Base-by-base conservation (phyloP, 2,113 vertebrate genomes). In the Grammomys surdaster region DNA sequence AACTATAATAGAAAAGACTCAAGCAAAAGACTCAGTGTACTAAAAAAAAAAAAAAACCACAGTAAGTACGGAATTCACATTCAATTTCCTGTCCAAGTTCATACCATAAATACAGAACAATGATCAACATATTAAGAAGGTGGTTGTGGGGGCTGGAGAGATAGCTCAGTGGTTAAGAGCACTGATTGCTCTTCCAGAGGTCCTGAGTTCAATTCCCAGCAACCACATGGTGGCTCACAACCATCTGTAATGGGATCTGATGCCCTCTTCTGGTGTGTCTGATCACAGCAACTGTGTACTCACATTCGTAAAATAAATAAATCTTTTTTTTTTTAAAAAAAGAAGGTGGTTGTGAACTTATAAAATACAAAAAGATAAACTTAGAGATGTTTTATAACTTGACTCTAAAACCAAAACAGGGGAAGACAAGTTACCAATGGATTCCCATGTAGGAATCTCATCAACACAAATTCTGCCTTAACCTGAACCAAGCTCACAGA, bases 11-110 rank as follows among this genome's bases (percentile, higher is more conserved):
- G 22, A 54, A 92, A 93, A 86, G 86, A 7, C 60, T 5, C 54
- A 86, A 90, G 70, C 81, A 58, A 77, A 94, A 97, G 46, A 63
- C 89, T 60, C 48, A 63, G n/a, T 46, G 72, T 54, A 69, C 28
- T 88, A 90, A 88, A 92, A 75, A 20, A 36, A 77, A 33, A 58
- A 73, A n/a, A 33, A 36, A 36, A 46, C 3, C 54, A 10, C 78
- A 93, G n/a, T 14, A 91, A 92, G 43, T 6, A 3, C 89, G 76
- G 17, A 92, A 96, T 67, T 43, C 84, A 93, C 36, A 31, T 75
- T 80, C 85, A 95, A 87, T 77, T 91, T 48, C 40, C 88, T 26
- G 60, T 51, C 19, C 60, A n/a, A 77, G 65, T 67, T 93, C 67
- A 89, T 48, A 63, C 31, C n/a, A 48, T 48, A 89, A 92, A 93